phyloP scores from a whole-genome alignment of 2,888 invertebrate species.

The Amphimallon solstitiale region DNA sequence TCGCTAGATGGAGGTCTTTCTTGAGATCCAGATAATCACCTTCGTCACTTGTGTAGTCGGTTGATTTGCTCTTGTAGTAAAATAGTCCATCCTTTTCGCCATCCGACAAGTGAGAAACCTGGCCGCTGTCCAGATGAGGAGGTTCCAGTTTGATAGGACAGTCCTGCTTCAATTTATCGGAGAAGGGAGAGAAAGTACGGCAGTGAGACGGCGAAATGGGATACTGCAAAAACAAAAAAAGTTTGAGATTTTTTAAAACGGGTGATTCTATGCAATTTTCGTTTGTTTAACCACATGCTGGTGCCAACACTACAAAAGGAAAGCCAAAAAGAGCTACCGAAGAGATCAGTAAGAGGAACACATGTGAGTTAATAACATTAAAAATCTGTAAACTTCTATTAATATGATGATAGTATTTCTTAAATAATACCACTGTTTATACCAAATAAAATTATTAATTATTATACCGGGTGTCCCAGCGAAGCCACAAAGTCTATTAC shows the following conservation, averaged over 20 bases:
- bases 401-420: no score
- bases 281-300: background rate
- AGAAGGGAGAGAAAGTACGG: background rate
- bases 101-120: background rate
- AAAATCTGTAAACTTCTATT: no score
- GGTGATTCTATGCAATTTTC: background rate
- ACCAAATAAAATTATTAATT: no score
- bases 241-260: background rate
- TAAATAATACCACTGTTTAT: no score
- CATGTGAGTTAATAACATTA: no score
- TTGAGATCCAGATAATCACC: conserved; percentile 6
- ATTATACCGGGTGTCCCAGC: no score
- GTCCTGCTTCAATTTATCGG: background rate
- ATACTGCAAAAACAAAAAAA: background rate
- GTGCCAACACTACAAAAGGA: no score
- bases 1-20: background rate
- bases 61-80: background rate
- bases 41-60: background rate
- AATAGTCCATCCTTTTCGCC: background rate
- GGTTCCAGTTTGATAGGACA: background rate
- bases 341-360: no score
- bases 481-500: no score
- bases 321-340: no score
- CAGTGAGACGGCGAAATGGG: background rate
- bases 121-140: conserved; percentile 10